These are phyloP conservation scores for Rhyzopertha dominica DNA, from an alignment of 1,140 invertebrate species.

Conservation along the genomic window DNA sequence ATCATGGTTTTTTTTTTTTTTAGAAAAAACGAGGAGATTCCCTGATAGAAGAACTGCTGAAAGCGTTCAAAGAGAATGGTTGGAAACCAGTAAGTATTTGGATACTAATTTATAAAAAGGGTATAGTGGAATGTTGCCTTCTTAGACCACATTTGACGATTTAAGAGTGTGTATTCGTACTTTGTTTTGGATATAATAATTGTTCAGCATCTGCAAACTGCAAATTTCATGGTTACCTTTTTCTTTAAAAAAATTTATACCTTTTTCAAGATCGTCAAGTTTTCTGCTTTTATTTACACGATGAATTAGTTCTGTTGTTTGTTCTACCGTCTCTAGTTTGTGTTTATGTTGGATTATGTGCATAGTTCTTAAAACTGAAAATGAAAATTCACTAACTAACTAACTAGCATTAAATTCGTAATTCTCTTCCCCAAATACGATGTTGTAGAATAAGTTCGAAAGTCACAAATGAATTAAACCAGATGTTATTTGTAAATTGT, in stretches of 20 bases:
- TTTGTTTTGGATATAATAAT: slow-evolving; percentile 5
- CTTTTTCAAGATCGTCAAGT: background rate
- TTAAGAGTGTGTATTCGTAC: slow-evolving; percentile 6
- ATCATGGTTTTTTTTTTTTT: slow-evolving; percentile 15
- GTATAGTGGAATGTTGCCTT: slow-evolving; percentile 1
- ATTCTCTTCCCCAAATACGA: too few relatives aligned
- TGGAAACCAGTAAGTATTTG: slow-evolving; percentile 24
- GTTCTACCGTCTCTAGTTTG: too few relatives aligned
- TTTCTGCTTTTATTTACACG: too few relatives aligned
- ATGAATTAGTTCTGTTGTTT: too few relatives aligned
- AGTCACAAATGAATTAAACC: too few relatives aligned
- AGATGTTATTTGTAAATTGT: too few relatives aligned
- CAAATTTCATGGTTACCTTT: background rate
- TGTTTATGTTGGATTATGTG: too few relatives aligned
- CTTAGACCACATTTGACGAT: slow-evolving; percentile 2
- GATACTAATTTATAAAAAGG: too few relatives aligned
- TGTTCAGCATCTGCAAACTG: background rate
- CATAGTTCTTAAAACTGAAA: too few relatives aligned
- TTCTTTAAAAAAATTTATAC: background rate
- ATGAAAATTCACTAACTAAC: too few relatives aligned
- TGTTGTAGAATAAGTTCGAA: too few relatives aligned
- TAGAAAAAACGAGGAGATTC: slow-evolving; percentile 20
- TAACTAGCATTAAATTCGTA: too few relatives aligned
- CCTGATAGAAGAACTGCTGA: slow-evolving; percentile 24
- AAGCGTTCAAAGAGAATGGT: slow-evolving; percentile 24